Percentiles rank a stretch among this genome's conserved stretches.
phyloP scores from a whole-genome alignment of 1,140 invertebrate species.

The Drosophila navojoa region DNA sequence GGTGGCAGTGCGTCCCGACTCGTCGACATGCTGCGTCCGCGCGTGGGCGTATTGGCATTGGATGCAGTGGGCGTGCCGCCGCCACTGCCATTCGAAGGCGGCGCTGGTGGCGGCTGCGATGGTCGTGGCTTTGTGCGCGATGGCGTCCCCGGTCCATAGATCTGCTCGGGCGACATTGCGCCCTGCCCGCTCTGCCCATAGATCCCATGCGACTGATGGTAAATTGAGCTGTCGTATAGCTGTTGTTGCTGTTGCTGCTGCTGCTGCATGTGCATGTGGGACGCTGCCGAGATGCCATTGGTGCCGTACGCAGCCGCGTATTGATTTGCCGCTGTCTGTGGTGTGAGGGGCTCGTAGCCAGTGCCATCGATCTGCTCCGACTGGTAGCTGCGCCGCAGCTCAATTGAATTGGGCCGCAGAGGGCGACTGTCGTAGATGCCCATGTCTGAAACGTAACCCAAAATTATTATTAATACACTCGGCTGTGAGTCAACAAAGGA shows the following conservation, averaged over 20 bases:
- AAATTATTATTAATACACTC: slow-evolving; percentile 19
- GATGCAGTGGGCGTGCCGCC: slow-evolving; percentile 89
- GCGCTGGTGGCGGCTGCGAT: slow-evolving; percentile 93
- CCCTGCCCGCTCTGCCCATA: slow-evolving; percentile 83
- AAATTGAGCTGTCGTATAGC: slow-evolving; percentile 73
- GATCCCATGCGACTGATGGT: slow-evolving; percentile 82
- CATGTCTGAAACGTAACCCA: slow-evolving; percentile 70
- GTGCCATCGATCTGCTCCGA: slow-evolving; percentile 86
- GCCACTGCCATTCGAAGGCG: slow-evolving; percentile 88
- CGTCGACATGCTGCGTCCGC: slow-evolving; percentile 87
- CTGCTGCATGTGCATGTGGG: slow-evolving; percentile 67
- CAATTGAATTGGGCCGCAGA: slow-evolving; percentile 90
- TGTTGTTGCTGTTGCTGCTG: slow-evolving; percentile 70
- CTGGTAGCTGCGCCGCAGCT: slow-evolving; percentile 88
- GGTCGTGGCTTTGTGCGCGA: slow-evolving; percentile 88
- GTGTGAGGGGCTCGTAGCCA: slow-evolving; percentile 76
- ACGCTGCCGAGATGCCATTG: slow-evolving; percentile 71
- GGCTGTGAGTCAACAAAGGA: background rate
- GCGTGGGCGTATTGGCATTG: slow-evolving; percentile 88
- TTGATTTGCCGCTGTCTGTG: slow-evolving; percentile 61
- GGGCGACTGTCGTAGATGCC: slow-evolving; percentile 85
- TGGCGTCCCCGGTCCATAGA: slow-evolving; percentile 85
- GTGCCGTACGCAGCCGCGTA: slow-evolving; percentile 70
- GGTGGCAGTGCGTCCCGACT: slow-evolving; percentile 91
- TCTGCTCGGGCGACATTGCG: slow-evolving; percentile 84